Base-by-base conservation (phyloP, 1,140 invertebrate genomes). In the Penaeus chinensis region DNA sequence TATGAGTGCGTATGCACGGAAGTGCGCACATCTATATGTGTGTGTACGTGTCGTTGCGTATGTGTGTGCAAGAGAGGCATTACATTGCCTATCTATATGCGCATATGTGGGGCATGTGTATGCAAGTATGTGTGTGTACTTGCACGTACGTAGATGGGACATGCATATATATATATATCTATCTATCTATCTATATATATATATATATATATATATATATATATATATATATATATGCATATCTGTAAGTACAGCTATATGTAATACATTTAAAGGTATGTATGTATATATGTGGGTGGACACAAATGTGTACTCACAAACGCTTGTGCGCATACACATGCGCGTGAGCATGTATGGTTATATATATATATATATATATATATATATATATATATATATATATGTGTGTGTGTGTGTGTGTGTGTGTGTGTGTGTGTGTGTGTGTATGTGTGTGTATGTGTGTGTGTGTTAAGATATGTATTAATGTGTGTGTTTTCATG, bases 71-170 rank as follows among this genome's bases (percentile, higher is more conserved):
- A n/a, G n/a, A n/a, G n/a, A n/a, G n/a, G n/a, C n/a, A n/a, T n/a
- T n/a, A n/a, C n/a, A n/a, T n/a, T n/a, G n/a, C n/a, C n/a, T 77
- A 65, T 27, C 62, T 37, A 82, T 27, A 65, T 37, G 65, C n/a
- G 32, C 27, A 63, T 83, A 88, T 60, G 24, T 91, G 82, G n/a
- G n/a, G n/a, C 37, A 85, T 24, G 65, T 77, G 37, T 77, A 77
- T 77, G 37, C 37, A 77, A 24, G 37, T 77, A 77, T 77, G 37
- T 77, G 37, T 77, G 37, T 77, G 37, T 7, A 61, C 27, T 63
- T 32, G 65, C 27, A n/a, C n/a, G n/a, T n/a, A n/a, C n/a, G n/a
- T n/a, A n/a, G n/a, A n/a, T n/a, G n/a, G n/a, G n/a, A 8, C 47
- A 82, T n/a, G 32, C 42, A 82, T 54, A 82, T 27, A 82, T 27